Percentiles rank a stretch among this genome's conserved stretches.
phyloP scores from a whole-genome alignment of 2,113 vertebrate genomes.

The Zosterops hypoxanthus region DNA sequence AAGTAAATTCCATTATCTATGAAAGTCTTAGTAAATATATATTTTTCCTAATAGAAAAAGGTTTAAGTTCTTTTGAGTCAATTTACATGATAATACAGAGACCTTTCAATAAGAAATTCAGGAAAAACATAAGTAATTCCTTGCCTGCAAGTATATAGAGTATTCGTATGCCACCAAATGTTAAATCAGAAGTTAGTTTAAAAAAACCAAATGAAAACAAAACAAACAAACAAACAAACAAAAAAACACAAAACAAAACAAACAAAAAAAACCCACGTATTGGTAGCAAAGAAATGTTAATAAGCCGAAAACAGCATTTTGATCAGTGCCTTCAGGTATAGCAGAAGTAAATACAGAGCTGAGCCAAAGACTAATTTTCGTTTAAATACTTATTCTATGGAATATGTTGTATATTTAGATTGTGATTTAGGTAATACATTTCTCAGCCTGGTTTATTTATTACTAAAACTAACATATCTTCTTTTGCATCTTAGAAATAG shows the following conservation, averaged over 20 bases:
- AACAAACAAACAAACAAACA: rapidly evolving
- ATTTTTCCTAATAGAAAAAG: background rate
- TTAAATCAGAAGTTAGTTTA: background rate
- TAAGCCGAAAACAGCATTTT: background rate
- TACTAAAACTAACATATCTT: background rate
- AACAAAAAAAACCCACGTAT: background rate
- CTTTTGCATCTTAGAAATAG: background rate
- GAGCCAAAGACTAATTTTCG: background rate
- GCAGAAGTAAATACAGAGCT: background rate
- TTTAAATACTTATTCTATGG: background rate
- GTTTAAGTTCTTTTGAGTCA: background rate
- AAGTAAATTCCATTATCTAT: background rate
- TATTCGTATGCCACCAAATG: background rate
- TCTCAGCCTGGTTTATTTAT: background rate
- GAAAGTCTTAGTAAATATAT: background rate
- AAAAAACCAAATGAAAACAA: too few relatives aligned
- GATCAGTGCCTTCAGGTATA: background rate
- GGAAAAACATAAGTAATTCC: background rate
- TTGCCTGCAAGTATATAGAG: background rate
- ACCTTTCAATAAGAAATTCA: background rate
- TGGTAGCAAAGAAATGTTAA: background rate
- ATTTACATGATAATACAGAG: background rate
- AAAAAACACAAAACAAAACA: too few relatives aligned
- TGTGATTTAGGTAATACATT: background rate
- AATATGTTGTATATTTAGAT: background rate